Percentiles rank a stretch among this genome's conserved stretches.
These are phyloP conservation scores for Platyscapa corneri DNA, from an alignment of 1,140 invertebrate species.

Conservation along the genomic window DNA sequence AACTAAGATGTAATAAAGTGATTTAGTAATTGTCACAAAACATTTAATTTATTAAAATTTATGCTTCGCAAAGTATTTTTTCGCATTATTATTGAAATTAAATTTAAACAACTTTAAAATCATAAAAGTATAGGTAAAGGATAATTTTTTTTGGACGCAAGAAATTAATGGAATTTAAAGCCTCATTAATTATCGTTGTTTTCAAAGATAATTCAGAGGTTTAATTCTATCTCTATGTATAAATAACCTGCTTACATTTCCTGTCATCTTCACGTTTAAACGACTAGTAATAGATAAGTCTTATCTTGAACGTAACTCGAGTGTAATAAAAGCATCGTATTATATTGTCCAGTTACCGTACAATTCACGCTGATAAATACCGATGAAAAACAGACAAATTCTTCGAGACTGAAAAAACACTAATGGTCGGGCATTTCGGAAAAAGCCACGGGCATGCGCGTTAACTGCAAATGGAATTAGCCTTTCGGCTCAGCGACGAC, in stretches of 20 bases:
- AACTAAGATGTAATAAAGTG: no score
- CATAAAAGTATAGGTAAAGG: neutral
- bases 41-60: no score
- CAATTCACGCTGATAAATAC: neutral
- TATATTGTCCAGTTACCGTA: neutral
- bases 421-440: no score
- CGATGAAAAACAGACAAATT: neutral
- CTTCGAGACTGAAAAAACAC: neutral
- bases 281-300: neutral
- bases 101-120: no score
- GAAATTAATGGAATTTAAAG: neutral
- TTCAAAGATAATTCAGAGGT: neutral
- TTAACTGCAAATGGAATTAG: neutral
- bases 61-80: no score
- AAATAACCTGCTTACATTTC: neutral
- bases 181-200: neutral
- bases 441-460: neutral
- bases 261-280: neutral
- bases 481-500: neutral
- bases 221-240: no score
- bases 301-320: neutral
- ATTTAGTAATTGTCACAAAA: no score
- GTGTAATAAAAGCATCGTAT: neutral
- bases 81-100: no score
- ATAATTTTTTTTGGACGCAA: neutral